Percentiles rank a stretch among this genome's conserved stretches.
phyloP scores from a whole-genome alignment of 2,113 vertebrate species.

The Ochotona princeps region DNA sequence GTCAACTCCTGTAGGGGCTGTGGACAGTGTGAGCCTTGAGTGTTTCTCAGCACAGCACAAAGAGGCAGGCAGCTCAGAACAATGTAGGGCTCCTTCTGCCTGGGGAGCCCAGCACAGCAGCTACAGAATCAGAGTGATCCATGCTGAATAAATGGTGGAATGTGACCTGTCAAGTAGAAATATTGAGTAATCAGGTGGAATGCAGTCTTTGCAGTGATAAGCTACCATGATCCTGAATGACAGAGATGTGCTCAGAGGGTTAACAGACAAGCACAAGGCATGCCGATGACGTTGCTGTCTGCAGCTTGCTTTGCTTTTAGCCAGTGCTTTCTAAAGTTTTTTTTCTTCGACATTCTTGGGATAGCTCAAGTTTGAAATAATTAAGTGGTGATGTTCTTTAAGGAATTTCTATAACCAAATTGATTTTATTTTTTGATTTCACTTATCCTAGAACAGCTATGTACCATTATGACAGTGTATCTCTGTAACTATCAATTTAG shows the following conservation, averaged over 20 bases:
- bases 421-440: slow-evolving; percentile 85
- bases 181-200: slow-evolving; percentile 69
- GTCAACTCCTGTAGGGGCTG: not conserved
- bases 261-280: slow-evolving; percentile 88
- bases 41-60: not conserved
- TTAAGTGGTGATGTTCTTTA: slow-evolving; percentile 87
- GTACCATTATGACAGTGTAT: slow-evolving; percentile 84
- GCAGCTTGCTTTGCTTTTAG: slow-evolving; percentile 87
- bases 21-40: not conserved
- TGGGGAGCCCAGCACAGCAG: not conserved
- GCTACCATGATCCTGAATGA: slow-evolving; percentile 74
- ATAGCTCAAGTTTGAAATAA: slow-evolving; percentile 85
- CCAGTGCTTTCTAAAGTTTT: slow-evolving; percentile 82
- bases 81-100: slow-evolving; percentile 9
- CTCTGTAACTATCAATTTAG: slow-evolving; percentile 83
- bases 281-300: slow-evolving; percentile 83
- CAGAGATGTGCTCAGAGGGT: slow-evolving; percentile 82
- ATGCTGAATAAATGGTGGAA: slow-evolving; percentile 68
- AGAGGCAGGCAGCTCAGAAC: not conserved
- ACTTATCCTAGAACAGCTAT: slow-evolving; percentile 83
- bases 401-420: slow-evolving; percentile 88
- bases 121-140: slow-evolving; percentile 50
- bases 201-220: slow-evolving; percentile 71
- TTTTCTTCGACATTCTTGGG: slow-evolving; percentile 83
- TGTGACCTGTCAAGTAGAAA: slow-evolving; percentile 68